These are phyloP conservation scores for Colletes gigas DNA, from an alignment of 1,140 invertebrate genomes.

Conservation along the genomic window DNA sequence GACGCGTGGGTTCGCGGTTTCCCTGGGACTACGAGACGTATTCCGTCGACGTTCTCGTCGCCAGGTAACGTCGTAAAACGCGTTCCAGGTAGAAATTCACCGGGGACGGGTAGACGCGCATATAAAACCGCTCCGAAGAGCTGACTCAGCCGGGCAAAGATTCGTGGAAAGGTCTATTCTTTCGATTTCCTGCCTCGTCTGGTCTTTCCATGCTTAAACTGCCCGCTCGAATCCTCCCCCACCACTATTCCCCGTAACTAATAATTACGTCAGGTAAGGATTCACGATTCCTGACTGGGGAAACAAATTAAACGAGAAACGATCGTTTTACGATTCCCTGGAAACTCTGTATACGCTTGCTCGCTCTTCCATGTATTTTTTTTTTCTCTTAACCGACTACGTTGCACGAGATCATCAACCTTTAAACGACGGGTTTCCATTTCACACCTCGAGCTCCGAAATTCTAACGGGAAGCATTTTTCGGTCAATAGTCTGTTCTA, in stretches of 20 bases:
- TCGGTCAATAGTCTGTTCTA: no score
- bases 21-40: not conserved
- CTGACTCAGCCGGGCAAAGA: constrained; percentile 45
- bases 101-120: constrained; percentile 8
- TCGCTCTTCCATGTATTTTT: no score
- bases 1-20: not conserved
- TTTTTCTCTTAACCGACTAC: no score
- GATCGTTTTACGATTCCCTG: no score
- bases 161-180: constrained; percentile 45
- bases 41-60: not conserved
- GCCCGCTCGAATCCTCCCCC: not conserved
- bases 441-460: no score
- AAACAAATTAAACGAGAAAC: no score
- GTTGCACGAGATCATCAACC: no score
- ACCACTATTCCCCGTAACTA: not conserved
- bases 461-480: no score
- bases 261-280: no score
- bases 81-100: constrained; percentile 9
- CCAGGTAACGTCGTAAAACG: constrained; percentile 28
- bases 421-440: no score
- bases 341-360: no score
- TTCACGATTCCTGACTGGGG: no score
- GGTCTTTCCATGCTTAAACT: not conserved
- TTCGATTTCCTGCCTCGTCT: constrained; percentile 16
- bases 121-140: not conserved